phyloP scores from a whole-genome alignment of 2,113 vertebrate genomes.

The Noturus placidus region DNA sequence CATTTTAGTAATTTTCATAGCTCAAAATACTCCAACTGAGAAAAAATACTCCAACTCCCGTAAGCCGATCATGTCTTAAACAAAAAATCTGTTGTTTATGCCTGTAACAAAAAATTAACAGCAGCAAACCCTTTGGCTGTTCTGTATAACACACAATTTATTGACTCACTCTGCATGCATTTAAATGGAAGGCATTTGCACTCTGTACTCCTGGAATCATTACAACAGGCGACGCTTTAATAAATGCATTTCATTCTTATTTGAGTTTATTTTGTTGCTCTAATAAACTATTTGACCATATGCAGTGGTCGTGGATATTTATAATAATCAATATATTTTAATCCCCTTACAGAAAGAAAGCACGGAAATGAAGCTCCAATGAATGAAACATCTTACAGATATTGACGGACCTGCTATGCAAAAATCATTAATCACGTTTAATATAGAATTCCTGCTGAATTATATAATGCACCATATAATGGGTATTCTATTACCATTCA shows the following conservation, averaged over 20 bases:
- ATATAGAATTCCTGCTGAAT: background rate
- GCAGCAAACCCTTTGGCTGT: background rate
- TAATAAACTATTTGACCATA: background rate
- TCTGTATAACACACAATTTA: background rate
- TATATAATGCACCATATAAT: background rate
- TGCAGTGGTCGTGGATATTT: background rate
- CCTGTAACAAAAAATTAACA: background rate
- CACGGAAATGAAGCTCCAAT: too few species aligned
- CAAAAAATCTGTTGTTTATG: background rate
- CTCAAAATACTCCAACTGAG: background rate
- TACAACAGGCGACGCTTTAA: background rate
- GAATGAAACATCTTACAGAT: background rate
- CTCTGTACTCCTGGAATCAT: background rate
- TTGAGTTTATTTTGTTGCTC: background rate
- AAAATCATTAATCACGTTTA: background rate
- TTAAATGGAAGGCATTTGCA: background rate
- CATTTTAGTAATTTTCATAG: background rate
- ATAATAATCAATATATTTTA: background rate
- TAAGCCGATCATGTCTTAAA: background rate
- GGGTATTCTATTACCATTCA: background rate
- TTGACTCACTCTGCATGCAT: background rate
- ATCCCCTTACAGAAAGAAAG: background rate
- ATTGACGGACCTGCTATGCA: background rate
- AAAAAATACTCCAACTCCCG: background rate
- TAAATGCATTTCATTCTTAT: background rate